These are phyloP conservation scores for Terebella lapidaria DNA, from an alignment of 2,888 invertebrate genomes.

Conservation along the genomic window DNA sequence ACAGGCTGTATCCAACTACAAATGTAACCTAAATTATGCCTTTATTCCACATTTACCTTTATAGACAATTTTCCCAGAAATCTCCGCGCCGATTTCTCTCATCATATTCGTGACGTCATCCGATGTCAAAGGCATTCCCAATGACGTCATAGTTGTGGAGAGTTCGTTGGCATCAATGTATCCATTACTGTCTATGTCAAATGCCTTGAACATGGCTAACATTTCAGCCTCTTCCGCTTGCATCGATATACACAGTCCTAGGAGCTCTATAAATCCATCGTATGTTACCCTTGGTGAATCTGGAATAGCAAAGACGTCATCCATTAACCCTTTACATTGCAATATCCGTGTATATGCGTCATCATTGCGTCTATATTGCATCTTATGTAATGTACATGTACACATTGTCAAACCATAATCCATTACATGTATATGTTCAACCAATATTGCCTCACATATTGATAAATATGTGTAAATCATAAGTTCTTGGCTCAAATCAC, in stretches of 20 bases:
- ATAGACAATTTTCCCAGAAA: slow-evolving; percentile 15
- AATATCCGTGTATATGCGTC: too few species aligned
- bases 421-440: too few species aligned
- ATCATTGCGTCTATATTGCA: too few species aligned
- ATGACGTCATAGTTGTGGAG: neutral
- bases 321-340: too few species aligned
- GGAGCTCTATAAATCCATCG: slow-evolving; percentile 14
- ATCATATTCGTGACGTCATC: slow-evolving; percentile 17
- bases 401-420: too few species aligned
- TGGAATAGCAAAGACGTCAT: neutral
- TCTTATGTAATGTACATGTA: too few species aligned
- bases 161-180: slow-evolving; percentile 19
- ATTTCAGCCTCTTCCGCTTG: slow-evolving; percentile 17
- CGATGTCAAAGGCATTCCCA: slow-evolving; percentile 9
- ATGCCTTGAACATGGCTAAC: slow-evolving; percentile 12
- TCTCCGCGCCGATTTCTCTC: slow-evolving; percentile 18
- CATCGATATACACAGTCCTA: slow-evolving; percentile 13
- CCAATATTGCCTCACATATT: too few species aligned
- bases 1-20: too few species aligned
- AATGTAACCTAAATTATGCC: too few species aligned
- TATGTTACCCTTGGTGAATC: slow-evolving; percentile 15
- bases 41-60: slow-evolving; percentile 11
- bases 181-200: slow-evolving; percentile 19
- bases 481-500: too few species aligned
- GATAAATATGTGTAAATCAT: too few species aligned